Conservation (phyloP, 2,797 vertebrate genomes). For the Spizella passerina region DNA sequence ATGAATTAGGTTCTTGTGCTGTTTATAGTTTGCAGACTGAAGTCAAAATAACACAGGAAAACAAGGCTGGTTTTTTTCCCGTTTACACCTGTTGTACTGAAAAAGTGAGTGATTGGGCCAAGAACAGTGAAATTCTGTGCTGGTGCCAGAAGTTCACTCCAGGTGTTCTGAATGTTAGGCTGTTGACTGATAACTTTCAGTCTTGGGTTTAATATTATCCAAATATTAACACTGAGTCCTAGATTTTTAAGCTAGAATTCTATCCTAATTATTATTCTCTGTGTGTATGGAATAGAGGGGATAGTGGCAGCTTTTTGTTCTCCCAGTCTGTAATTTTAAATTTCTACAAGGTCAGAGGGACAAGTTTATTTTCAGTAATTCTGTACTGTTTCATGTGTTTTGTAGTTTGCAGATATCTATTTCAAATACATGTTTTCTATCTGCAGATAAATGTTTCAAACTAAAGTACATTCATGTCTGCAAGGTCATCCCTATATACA, state of each 20-base stretch:
- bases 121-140: background rate
- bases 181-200: background rate
- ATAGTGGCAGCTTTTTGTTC: background rate
- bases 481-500: background rate
- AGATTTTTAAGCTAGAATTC: background rate
- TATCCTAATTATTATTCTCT: background rate
- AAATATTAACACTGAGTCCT: background rate
- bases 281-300: background rate
- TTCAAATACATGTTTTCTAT: background rate
- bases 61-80: background rate
- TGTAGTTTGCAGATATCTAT: background rate
- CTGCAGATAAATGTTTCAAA: background rate
- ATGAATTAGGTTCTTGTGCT: background rate
- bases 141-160: background rate
- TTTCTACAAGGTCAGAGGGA: background rate
- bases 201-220: background rate
- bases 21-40: background rate
- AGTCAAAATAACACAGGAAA: background rate
- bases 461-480: background rate
- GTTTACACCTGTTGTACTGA: background rate
- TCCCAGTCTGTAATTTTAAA: background rate
- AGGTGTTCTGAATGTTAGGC: background rate
- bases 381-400: background rate
- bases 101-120: background rate
- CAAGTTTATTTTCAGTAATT: background rate